Conservation (phyloP, 92 coral and sea anemone genomes). For the Phymanthus crucifer region DNA sequence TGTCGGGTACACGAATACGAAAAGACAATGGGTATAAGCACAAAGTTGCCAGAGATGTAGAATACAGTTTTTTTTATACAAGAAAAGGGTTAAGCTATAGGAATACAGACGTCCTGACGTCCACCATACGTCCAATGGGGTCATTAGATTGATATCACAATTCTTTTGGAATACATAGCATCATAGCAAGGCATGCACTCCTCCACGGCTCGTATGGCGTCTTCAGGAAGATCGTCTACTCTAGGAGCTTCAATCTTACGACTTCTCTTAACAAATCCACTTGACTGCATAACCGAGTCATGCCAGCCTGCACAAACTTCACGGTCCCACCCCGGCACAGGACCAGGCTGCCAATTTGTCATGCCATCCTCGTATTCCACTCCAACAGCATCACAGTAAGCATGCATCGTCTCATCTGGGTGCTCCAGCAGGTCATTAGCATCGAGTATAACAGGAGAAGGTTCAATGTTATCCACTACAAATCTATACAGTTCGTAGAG, state of each 20-base stretch:
- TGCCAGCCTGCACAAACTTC: conserved; percentile 39
- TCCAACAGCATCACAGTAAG: conserved; percentile 43
- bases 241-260: neutral
- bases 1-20: too few relatives aligned
- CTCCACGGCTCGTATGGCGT: conserved; percentile 6
- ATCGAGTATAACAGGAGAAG: conserved; percentile 34
- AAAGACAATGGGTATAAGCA: too few relatives aligned
- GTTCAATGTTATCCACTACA: conserved; percentile 18
- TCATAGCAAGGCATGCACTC: conserved; percentile 22
- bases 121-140: too few relatives aligned
- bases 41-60: too few relatives aligned
- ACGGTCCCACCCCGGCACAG: conserved; percentile 38
- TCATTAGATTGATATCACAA: neutral
- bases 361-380: conserved; percentile 22
- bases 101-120: too few relatives aligned
- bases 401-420: conserved; percentile 48
- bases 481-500: conserved; percentile 30
- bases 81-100: too few relatives aligned
- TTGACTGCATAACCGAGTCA: neutral
- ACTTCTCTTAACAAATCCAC: conserved; percentile 17
- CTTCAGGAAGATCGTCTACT: neutral
- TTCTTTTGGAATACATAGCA: conserved; percentile 17
- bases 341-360: conserved; percentile 42
- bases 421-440: conserved; percentile 49
- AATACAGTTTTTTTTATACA: too few relatives aligned